Evolutionary conservation across 2,888 invertebrate species (phyloP), one percentile per base, ranked within the genome.

Genomic region (Cataglyphis cursor): DNA sequence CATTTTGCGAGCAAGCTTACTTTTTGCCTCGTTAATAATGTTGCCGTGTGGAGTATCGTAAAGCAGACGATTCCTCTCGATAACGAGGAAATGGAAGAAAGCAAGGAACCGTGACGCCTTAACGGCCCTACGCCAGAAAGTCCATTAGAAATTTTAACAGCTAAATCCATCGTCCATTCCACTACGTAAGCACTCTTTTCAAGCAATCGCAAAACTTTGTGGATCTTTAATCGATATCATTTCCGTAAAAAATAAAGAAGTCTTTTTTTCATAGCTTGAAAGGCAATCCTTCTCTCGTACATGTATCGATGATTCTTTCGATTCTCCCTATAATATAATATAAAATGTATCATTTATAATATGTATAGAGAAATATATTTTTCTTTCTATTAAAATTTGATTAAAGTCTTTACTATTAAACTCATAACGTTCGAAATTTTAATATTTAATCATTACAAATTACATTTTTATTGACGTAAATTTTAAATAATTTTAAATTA

Each of bases 11-110:
- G 70, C 24, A n/a, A 31, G 70, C 54, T 80, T 70, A 54, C 54
- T 80, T 70, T 35, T 80, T 80, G 78, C 70, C 24, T 18, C 59
- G 78, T 70, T 80, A 80, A 80, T 80, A 70, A 70, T 48, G 78
- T 78, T 78, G 59, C 44, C 21, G 41, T n/a, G 68, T 41, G 31
- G 59, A 68, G 78, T 48, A 59, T 80, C 78, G 70, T 41, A 35
- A 80, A 54, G 59, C 59, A 24, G 57, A 57, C 78, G 59, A 80
- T 80, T 59, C 48, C 41, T 59, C 31, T 59, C 28, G 41, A 21
- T 80, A 70, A 80, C 59, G 59, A 70, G 66, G 59, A 44, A 68
- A 18, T 28, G 68, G 78, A 18, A 21, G 44, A 78, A 70, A 68
- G 44, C 59, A 35, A 31, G 48, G 18, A 61, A 21, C 41, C 8